Conservation (phyloP, 2,888 invertebrate genomes). For the Amitus sp. region DNA sequence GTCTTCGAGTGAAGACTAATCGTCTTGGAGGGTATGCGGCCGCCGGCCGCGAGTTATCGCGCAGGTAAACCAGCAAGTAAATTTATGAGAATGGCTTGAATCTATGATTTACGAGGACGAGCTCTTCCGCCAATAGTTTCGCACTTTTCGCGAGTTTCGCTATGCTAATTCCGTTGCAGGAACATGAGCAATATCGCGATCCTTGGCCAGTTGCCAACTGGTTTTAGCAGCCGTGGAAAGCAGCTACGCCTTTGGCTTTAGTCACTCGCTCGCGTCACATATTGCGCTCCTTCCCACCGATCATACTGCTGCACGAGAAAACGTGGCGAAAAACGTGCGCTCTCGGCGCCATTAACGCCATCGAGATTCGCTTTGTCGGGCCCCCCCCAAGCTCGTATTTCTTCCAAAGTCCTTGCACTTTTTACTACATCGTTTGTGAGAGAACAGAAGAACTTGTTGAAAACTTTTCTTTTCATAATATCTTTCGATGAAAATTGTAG, state of each 20-base stretch:
- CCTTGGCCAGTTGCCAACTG: constrained; percentile 37
- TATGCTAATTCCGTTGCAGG: constrained; percentile 58
- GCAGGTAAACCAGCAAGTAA: constrained; percentile 4
- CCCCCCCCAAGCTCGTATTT: no score
- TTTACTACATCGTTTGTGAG: no score
- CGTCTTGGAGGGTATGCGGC: no score
- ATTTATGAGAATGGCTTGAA: constrained; percentile 24
- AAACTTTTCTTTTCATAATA: no score
- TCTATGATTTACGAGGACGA: constrained; percentile 45
- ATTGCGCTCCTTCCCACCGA: background rate
- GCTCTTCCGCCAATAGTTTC: constrained; percentile 58
- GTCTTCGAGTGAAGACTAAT: constrained; percentile 5
- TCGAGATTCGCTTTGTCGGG: background rate
- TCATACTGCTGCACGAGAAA: background rate
- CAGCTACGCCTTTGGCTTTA: constrained; percentile 19
- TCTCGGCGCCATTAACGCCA: constrained; percentile 1
- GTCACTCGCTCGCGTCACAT: background rate
- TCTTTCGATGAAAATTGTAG: no score
- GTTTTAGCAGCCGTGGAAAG: constrained; percentile 27
- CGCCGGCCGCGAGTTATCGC: constrained; percentile 2
- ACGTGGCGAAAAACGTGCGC: constrained; percentile 1
- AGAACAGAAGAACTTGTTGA: no score
- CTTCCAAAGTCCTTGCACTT: no score
- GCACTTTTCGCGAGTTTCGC: constrained; percentile 58
- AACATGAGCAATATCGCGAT: constrained; percentile 52